Base-by-base conservation (phyloP, 2,888 invertebrate genomes). In the Epistrophella euchroma region DNA sequence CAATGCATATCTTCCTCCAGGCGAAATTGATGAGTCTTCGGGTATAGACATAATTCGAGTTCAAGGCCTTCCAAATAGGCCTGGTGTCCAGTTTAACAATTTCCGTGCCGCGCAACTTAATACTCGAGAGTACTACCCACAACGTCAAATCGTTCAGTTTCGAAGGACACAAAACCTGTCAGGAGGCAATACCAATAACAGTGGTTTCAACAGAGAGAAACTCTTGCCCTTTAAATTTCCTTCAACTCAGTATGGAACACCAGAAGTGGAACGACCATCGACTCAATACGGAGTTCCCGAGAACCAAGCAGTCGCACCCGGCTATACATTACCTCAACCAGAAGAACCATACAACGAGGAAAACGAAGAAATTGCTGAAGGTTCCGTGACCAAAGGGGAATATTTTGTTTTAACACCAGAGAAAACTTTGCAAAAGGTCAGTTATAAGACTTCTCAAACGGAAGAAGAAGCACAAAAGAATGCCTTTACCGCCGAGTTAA, bases 371-470 rank as follows among this genome's bases (percentile, higher is more conserved):
- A 87, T 89, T n/a, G 82, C 78, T n/a, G 88, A 90, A 17, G 84
- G 89, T 45, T 83, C 89, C 0, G 86, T 81, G 22, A 88, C 89
- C 6, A 89, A 90, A 32, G 93, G 93, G 0, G 92, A 92, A 70
- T 93, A 93, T 78, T 93, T 92, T 78, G 89, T 93, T 7, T 88
- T 93, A 4, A 90, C 91, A 1, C 90, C 91, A 0, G 91, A 93
- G 71, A 92, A 92, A 43, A 90, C 90, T 3, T 85, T 93, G 13
- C 93, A 93, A 73, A 90, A 91, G 35, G 92, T 93, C 10, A 79
- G 88, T 17, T 93, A 90, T 76, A 90, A 90, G 60, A 92, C 93
- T 0, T 88, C 88, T 15, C 91, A 91, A 83, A 89, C 88, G 37
- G 89, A 89, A 4, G 89, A 90, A 7, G 91, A 92, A 17, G 88